A percentile compares a stretch with the other conserved stretches of the same genome.
phyloP scores from a whole-genome alignment of 2,797 vertebrate species.

The Platalea minor region DNA sequence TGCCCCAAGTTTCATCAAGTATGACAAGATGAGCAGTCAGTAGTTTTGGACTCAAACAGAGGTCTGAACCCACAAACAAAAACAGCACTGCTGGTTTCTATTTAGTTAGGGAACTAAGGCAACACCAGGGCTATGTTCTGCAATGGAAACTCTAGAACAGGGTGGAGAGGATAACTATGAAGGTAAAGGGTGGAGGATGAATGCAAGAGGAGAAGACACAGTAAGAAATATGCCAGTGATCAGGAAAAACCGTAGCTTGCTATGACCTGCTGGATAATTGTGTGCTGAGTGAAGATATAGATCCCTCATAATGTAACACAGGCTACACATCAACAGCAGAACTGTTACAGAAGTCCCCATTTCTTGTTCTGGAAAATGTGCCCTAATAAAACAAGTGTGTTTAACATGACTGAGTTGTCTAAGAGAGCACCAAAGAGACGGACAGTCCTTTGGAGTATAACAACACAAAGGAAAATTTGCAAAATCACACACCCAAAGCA shows the following conservation, averaged over 20 bases:
- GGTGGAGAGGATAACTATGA: background rate
- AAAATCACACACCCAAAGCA: background rate
- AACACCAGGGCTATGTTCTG: background rate
- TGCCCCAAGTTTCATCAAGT: background rate
- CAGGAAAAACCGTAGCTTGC: background rate
- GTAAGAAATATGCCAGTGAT: background rate
- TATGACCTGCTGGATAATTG: background rate
- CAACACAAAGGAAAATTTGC: background rate
- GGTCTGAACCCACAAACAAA: background rate
- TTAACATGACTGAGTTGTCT: background rate
- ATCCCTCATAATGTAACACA: background rate
- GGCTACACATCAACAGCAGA: background rate
- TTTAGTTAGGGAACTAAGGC: background rate
- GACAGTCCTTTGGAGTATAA: background rate
- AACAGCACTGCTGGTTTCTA: background rate
- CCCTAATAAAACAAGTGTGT: background rate
- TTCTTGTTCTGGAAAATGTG: background rate
- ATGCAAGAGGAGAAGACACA: background rate
- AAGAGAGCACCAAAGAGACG: background rate
- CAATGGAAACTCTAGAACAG: background rate
- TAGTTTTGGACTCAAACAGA: background rate
- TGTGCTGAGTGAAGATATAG: background rate
- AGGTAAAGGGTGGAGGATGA: background rate
- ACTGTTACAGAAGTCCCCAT: background rate
- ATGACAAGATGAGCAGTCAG: background rate